These are phyloP conservation scores for Silurus aristotelis DNA, from an alignment of 2,797 vertebrate genomes.

Conservation along the genomic window DNA sequence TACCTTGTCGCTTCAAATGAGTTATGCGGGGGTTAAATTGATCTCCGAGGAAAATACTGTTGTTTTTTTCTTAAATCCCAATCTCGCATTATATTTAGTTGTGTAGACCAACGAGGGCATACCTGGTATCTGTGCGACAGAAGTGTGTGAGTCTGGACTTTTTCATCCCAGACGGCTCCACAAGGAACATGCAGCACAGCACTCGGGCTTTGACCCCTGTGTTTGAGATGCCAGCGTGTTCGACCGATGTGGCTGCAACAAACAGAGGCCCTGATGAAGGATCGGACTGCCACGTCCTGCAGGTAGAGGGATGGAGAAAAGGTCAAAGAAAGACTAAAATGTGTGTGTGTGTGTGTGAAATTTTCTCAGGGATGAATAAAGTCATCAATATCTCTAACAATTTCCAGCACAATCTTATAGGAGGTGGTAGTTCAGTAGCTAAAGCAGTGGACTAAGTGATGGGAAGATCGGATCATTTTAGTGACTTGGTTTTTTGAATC, in stretches of 20 bases:
- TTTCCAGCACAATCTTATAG: too few relatives aligned
- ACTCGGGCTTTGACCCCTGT: conserved; percentile 68
- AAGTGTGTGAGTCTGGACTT: conserved; percentile 77
- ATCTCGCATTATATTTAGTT: neutral
- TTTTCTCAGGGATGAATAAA: too few relatives aligned
- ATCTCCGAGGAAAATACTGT: conserved; percentile 54
- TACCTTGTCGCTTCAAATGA: conserved; percentile 7
- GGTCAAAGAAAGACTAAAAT: neutral
- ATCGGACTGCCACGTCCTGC: conserved; percentile 77
- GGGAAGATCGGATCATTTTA: too few relatives aligned
- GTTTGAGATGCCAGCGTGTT: conserved; percentile 62
- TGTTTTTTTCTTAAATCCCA: neutral
- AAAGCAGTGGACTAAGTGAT: too few relatives aligned
- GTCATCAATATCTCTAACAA: too few relatives aligned
- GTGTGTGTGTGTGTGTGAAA: neutral
- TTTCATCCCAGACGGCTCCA: conserved; percentile 71
- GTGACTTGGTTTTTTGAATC: too few relatives aligned
- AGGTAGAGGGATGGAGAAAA: conserved; percentile 11
- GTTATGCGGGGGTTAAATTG: conserved; percentile 48
- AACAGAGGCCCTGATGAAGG: conserved; percentile 69
- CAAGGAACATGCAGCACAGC: conserved; percentile 74
- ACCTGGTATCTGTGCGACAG: conserved; percentile 78
- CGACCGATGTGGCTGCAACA: conserved; percentile 74
- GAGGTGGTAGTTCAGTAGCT: too few relatives aligned
- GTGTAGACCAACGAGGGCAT: neutral